Conservation (phyloP, 2,888 invertebrate genomes). For the Eilema griseolum region DNA sequence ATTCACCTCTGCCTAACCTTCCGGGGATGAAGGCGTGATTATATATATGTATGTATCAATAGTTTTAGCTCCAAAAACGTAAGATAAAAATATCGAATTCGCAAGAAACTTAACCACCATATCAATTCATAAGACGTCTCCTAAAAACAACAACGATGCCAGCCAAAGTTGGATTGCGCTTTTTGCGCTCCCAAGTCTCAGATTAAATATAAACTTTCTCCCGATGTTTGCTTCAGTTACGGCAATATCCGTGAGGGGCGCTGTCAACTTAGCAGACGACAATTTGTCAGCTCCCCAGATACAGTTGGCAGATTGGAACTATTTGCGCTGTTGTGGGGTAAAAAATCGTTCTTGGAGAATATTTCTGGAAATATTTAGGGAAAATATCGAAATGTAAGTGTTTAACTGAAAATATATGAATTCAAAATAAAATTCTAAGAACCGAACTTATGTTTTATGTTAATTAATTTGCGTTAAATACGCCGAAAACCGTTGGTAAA, state of each 20-base stretch:
- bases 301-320: not conserved
- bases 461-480: not conserved
- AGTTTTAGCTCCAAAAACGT: not conserved
- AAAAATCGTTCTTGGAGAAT: constrained; percentile 5
- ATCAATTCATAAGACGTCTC: constrained; percentile 37
- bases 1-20: too few relatives aligned
- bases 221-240: constrained; percentile 57
- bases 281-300: constrained; percentile 59
- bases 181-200: constrained; percentile 60
- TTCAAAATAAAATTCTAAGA: too few relatives aligned
- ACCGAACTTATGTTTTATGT: not conserved
- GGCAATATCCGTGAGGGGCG: constrained; percentile 63
- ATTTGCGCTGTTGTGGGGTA: constrained; percentile 16
- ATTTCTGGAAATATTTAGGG: not conserved
- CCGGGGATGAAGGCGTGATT: too few relatives aligned
- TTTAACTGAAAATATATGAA: too few relatives aligned
- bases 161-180: constrained; percentile 60
- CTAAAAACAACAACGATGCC: constrained; percentile 58
- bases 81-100: constrained; percentile 8
- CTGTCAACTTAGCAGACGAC: constrained; percentile 62
- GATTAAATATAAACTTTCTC: constrained; percentile 76
- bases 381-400: not conserved
- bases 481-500: not conserved
- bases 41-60: too few relatives aligned
- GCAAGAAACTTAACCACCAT: constrained; percentile 26